Evolutionary conservation across 2,888 invertebrate genomes (phyloP).

Genomic region (Erebia ligea): DNA sequence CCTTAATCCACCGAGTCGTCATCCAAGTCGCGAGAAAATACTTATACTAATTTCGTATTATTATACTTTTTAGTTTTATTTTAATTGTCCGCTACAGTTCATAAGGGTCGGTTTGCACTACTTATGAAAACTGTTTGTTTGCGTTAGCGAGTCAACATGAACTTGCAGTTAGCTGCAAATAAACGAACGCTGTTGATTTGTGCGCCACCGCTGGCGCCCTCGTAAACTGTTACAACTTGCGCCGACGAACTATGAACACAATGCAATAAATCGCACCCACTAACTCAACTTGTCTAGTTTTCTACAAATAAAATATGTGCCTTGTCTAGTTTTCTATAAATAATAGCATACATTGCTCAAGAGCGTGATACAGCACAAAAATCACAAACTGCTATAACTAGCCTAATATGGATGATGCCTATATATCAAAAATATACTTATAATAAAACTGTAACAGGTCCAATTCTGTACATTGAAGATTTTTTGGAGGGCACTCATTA

Average conservation of each 20-base stretch:
- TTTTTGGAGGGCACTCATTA: too few relatives aligned
- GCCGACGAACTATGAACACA: conserved; percentile 1
- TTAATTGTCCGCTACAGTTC: conserved; percentile 1
- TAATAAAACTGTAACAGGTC: too few relatives aligned
- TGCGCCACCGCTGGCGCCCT: conserved; percentile 10
- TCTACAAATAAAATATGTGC: conserved; percentile 1
- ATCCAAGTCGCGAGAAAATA: too few relatives aligned
- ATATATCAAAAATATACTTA: too few relatives aligned
- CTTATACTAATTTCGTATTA: too few relatives aligned
- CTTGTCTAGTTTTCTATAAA: not conserved
- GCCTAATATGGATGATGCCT: too few relatives aligned
- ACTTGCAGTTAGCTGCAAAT: conserved; percentile 23
- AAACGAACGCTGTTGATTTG: conserved; percentile 28
- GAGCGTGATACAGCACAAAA: not conserved
- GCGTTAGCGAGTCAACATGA: conserved; percentile 25
- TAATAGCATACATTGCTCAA: too few relatives aligned
- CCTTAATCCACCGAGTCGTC: too few relatives aligned
- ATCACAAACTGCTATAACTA: not conserved
- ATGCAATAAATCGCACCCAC: conserved; percentile 2
- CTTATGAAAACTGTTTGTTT: conserved; percentile 30
- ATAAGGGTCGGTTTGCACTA: conserved; percentile 20
- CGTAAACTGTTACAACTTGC: conserved; percentile 18
- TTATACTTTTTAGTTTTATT: not conserved
- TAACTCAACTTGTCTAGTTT: conserved; percentile 17
- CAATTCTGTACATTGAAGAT: too few relatives aligned